phyloP scores from a whole-genome alignment of 2,113 vertebrate genomes.

The Otis tarda region DNA sequence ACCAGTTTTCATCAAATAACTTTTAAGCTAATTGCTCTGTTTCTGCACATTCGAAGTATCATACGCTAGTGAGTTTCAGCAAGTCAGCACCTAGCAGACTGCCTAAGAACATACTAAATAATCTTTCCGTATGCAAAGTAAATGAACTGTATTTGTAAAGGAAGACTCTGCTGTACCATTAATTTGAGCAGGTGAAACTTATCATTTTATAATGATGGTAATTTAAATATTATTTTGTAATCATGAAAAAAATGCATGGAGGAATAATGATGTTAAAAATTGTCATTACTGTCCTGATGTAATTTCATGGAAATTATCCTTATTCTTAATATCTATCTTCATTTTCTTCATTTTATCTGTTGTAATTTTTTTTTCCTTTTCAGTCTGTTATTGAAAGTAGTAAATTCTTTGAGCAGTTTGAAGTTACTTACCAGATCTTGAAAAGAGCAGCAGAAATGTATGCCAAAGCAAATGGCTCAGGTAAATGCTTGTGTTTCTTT shows the following conservation, averaged over 20 bases:
- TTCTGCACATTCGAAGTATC: background rate
- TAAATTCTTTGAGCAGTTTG: conserved; percentile 96
- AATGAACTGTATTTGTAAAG: background rate
- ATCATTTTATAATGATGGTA: background rate
- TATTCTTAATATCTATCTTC: background rate
- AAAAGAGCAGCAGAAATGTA: conserved; percentile 92
- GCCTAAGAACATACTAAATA: background rate
- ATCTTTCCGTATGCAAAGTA: background rate
- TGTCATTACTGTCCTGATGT: background rate
- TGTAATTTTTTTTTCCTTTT: background rate
- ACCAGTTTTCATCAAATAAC: background rate
- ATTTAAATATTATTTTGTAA: background rate
- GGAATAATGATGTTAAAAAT: background rate
- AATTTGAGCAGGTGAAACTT: background rate
- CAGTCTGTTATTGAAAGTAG: conserved; percentile 94
- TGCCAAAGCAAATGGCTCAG: conserved; percentile 89
- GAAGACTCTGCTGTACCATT: background rate
- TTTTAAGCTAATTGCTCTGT: background rate
- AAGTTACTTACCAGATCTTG: conserved; percentile 88
- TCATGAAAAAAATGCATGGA: background rate
- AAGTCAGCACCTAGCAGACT: background rate
- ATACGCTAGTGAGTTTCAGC: background rate
- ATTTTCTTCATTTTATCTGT: background rate
- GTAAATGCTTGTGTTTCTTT: conserved; percentile 68
- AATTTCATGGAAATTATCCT: background rate